These are phyloP conservation scores for Melikaiella ostensackeni DNA, from an alignment of 2,888 invertebrate species.

Conservation along the genomic window DNA sequence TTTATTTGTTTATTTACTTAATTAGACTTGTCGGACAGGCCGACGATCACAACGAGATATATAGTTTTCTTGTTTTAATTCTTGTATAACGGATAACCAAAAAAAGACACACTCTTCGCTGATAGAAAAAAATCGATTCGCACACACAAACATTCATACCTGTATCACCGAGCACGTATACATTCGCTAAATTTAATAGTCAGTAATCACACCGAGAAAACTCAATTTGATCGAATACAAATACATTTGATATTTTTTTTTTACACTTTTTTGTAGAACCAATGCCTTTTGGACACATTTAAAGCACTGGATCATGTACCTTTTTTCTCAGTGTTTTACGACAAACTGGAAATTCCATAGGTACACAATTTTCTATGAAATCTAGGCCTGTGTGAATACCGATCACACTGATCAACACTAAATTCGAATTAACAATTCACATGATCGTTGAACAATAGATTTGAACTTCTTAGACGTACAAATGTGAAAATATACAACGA, in stretches of 20 bases:
- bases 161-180: constrained; percentile 27
- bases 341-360: constrained; percentile 5
- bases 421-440: constrained; percentile 8
- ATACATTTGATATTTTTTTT: constrained; percentile 24
- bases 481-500: constrained; percentile 28
- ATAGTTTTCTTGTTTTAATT: constrained; percentile 52
- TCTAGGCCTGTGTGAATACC: constrained; percentile 30
- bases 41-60: constrained; percentile 60
- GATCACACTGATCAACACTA: constrained; percentile 4
- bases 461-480: constrained; percentile 6
- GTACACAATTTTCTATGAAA: constrained; percentile 8
- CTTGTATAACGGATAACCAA: constrained; percentile 55
- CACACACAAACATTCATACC: constrained; percentile 45
- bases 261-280: neutral
- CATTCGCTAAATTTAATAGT: constrained; percentile 25
- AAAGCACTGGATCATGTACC: neutral
- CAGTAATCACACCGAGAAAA: constrained; percentile 25
- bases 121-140: constrained; percentile 46
- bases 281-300: neutral
- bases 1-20: constrained; percentile 40
- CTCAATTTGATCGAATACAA: constrained; percentile 14
- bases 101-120: constrained; percentile 45
- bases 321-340: too few relatives aligned
- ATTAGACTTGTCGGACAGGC: constrained; percentile 53
- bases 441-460: neutral